A percentile compares a stretch with the other conserved stretches of the same genome.
Evolutionary conservation across 2,113 vertebrate species (phyloP).

Genomic region (Erpornis zantholeuca): DNA sequence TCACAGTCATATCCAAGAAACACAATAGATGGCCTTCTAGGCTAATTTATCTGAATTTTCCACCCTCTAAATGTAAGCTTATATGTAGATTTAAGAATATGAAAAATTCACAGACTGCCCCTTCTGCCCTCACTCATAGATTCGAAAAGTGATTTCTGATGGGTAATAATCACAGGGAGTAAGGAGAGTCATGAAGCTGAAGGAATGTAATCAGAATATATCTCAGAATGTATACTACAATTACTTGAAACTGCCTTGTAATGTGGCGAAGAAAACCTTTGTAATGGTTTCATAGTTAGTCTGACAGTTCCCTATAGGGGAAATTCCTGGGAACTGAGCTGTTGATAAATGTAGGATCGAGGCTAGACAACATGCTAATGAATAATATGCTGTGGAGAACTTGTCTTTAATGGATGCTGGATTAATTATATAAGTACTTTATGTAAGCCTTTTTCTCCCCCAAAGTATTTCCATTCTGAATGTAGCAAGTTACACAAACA

Average conservation of each 20-base stretch:
- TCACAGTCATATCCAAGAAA: neutral
- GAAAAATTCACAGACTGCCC: neutral
- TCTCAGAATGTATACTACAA: neutral
- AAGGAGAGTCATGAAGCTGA: neutral
- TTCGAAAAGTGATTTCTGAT: neutral
- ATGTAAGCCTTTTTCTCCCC: neutral
- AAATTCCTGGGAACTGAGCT: neutral
- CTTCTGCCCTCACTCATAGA: neutral
- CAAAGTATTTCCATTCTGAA: neutral
- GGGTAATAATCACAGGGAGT: neutral
- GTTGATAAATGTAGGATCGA: neutral
- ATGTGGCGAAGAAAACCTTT: neutral
- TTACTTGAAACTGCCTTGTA: neutral
- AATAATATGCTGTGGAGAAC: neutral
- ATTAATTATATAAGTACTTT: neutral
- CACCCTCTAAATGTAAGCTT: neutral
- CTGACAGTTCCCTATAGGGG: neutral
- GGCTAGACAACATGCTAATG: neutral
- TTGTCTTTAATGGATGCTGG: neutral
- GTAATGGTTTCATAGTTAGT: neutral
- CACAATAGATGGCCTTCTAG: conserved; percentile 18
- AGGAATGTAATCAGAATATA: neutral
- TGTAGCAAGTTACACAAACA: neutral
- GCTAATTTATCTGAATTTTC: neutral
- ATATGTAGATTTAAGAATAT: neutral